Percentiles rank a stretch among this genome's conserved stretches.
These are phyloP conservation scores for Drosophila obscura DNA, from an alignment of 1,140 invertebrate genomes.

Conservation along the genomic window DNA sequence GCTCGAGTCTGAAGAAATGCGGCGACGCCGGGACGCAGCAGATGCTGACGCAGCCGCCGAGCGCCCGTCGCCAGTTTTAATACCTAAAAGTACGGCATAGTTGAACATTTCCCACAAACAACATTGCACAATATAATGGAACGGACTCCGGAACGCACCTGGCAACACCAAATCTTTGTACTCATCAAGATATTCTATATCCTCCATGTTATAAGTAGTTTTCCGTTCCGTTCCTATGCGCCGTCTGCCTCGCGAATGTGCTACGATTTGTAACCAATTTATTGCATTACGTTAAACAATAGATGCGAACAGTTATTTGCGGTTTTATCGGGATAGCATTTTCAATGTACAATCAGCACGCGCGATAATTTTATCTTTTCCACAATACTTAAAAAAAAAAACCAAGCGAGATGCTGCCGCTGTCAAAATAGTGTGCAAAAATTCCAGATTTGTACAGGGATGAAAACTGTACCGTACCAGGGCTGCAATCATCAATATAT, in stretches of 20 bases:
- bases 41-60: slow-evolving; percentile 13
- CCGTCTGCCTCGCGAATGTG: background rate
- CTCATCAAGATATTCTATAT: slow-evolving; percentile 72
- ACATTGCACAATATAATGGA: slow-evolving; percentile 1
- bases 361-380: background rate
- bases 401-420: slow-evolving; percentile 1
- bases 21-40: slow-evolving; percentile 27
- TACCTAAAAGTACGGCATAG: slow-evolving; percentile 31
- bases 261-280: background rate
- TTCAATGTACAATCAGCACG: background rate
- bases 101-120: background rate
- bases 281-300: background rate
- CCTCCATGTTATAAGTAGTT: slow-evolving; percentile 55
- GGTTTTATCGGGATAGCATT: background rate
- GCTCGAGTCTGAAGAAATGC: slow-evolving; percentile 61
- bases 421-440: too few species aligned
- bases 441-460: too few species aligned
- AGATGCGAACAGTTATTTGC: too few species aligned
- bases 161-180: slow-evolving; percentile 72
- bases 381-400: background rate
- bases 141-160: slow-evolving; percentile 32
- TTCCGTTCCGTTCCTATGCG: slow-evolving; percentile 21
- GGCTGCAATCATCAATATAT: too few species aligned
- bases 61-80: slow-evolving; percentile 41
- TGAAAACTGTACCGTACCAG: too few species aligned